Conservation (phyloP, 1,140 invertebrate genomes). For the Zaprionus camerounensis region DNA sequence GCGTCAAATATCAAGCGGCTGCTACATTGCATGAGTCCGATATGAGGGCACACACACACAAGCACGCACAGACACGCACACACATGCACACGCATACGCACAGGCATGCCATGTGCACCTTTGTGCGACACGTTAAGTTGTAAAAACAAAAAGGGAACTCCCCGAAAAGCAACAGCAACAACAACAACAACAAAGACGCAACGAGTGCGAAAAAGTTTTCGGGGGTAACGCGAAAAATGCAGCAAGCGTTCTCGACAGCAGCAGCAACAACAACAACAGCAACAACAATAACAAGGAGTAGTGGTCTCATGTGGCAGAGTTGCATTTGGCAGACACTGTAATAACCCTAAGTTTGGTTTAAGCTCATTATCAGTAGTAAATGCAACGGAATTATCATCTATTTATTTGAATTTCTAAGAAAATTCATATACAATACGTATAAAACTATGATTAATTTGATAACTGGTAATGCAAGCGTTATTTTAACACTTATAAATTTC, state of each 20-base stretch:
- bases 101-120: slow-evolving; percentile 59
- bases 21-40: slow-evolving; percentile 65
- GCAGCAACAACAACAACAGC: slow-evolving; percentile 13
- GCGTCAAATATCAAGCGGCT: slow-evolving; percentile 76
- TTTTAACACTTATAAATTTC: too few relatives aligned
- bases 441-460: neutral
- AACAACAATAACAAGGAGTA: neutral
- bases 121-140: slow-evolving; percentile 81
- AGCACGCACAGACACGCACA: slow-evolving; percentile 23
- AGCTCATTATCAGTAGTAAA: neutral
- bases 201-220: slow-evolving; percentile 41
- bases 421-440: neutral
- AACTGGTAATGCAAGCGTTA: neutral
- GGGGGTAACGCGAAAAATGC: slow-evolving; percentile 37
- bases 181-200: slow-evolving; percentile 59
- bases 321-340: slow-evolving; percentile 13
- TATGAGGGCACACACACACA: slow-evolving; percentile 45
- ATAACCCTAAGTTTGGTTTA: neutral
- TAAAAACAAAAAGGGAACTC: slow-evolving; percentile 63
- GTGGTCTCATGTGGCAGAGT: neutral
- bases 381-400: neutral
- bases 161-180: slow-evolving; percentile 37
- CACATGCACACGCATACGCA: slow-evolving; percentile 20
- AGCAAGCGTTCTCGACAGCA: slow-evolving; percentile 39
- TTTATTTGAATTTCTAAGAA: neutral